A percentile compares a stretch with the other conserved stretches of the same genome.
These are phyloP conservation scores for Cephus cinctus DNA, from an alignment of 1,140 invertebrate species.

Conservation along the genomic window DNA sequence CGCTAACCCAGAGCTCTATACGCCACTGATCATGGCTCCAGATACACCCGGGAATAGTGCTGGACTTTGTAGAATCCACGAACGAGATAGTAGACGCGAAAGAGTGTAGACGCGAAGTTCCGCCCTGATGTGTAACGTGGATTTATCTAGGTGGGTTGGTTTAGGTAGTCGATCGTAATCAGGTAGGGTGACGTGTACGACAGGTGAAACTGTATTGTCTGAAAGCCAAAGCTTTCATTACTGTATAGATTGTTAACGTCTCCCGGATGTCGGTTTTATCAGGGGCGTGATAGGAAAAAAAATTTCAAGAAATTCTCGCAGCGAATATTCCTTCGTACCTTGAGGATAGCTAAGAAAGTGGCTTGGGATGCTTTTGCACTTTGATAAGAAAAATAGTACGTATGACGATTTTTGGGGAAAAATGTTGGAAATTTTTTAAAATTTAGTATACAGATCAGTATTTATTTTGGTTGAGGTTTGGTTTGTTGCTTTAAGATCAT, in stretches of 20 bases:
- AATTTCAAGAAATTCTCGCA: not conserved
- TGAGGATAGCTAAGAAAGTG: no score
- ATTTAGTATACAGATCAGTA: no score
- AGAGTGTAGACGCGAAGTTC: conserved; percentile 16
- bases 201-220: not conserved
- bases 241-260: not conserved
- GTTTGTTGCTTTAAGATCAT: no score
- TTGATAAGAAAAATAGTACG: no score
- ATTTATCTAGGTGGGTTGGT: conserved; percentile 22
- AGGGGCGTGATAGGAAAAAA: not conserved
- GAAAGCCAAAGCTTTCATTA: no score
- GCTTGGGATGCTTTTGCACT: no score
- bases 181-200: not conserved
- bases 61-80: conserved; percentile 32
- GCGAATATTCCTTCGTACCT: not conserved
- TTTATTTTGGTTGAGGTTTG: no score
- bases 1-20: no score
- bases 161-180: conserved; percentile 15
- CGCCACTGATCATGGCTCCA: conserved; percentile 39
- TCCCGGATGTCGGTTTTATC: not conserved
- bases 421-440: no score
- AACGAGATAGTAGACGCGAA: conserved; percentile 24
- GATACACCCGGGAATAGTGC: conserved; percentile 37
- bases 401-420: no score
- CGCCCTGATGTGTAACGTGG: no score